Base-by-base conservation (phyloP, 2,888 invertebrate species). In the Autographa pulchrina region DNA sequence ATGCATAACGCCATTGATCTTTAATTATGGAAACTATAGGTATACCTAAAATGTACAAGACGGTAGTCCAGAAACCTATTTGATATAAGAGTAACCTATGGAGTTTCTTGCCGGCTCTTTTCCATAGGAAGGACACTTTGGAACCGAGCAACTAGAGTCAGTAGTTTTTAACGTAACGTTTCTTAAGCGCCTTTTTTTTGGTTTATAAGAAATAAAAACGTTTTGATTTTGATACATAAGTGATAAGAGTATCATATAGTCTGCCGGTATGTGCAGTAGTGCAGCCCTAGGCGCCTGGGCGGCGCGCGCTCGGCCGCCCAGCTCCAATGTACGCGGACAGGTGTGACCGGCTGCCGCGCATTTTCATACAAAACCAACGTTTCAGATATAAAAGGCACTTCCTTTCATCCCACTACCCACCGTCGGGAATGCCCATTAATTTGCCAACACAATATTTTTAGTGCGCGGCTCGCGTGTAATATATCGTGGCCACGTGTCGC, bases 381-480 rank as follows among this genome's bases (percentile, higher is more conserved):
- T 94, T 94, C 94, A 94, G 94, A 94, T 95, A 94, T 95, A 94
- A 95, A 95, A 95, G 95, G 94, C 94, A 94, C 94, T 94, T 95
- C 94, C 96, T 95, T 95, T 95, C 95, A 95, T 95, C 96, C 96
- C 94, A 92, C 94, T 90, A 93, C 93, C 96, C 92, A 95, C 94
- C 90, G 93, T 92, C 93, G 93, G 91, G 96, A 96, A 96, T 96
- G 96, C 96, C 95, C 96, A 96, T 96, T 96, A 96, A 96, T 96
- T 96, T 96, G 96, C 96, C 96, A 96, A 95, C 96, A 95, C 95
- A 96, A 96, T 96, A 96, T 96, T 96, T 96, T 96, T 96, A 96
- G 96, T 96, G 91, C 93, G 91, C 95, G 93, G 93, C 94, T 92
- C 92, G 95, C 93, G 93, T 94, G 95, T 96, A 96, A 96, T 96